These are phyloP conservation scores for Rhinichthys klamathensis DNA, from an alignment of 2,113 vertebrate genomes.

Conservation along the genomic window DNA sequence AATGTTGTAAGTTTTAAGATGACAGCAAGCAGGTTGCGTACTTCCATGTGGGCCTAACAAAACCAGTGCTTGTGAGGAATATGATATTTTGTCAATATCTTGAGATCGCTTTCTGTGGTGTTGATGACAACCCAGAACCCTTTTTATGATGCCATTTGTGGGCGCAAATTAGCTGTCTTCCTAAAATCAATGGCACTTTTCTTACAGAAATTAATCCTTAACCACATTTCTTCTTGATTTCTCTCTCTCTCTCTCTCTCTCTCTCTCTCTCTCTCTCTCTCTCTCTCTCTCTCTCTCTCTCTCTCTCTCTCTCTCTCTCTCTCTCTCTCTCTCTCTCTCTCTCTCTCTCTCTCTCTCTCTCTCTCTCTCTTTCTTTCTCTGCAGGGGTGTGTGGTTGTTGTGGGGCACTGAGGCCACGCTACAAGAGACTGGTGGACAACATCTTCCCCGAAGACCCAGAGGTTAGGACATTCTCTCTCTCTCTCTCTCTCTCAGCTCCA, in stretches of 20 bases:
- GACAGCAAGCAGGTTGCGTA: background rate
- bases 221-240: background rate
- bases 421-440: slow-evolving; percentile 96
- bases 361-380: slow-evolving; percentile 3
- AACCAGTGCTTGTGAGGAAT: background rate
- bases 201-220: background rate
- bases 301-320: background rate
- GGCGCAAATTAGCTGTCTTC: background rate
- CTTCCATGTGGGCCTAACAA: background rate
- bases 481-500: background rate
- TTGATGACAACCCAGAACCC: background rate
- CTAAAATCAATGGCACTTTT: slow-evolving; percentile 11
- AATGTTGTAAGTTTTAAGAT: slow-evolving; percentile 6
- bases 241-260: background rate
- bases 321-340: background rate
- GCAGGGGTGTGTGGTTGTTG: slow-evolving; percentile 96
- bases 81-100: background rate
- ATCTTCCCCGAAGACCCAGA: slow-evolving; percentile 97
- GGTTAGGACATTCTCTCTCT: slow-evolving; percentile 71
- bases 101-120: background rate
- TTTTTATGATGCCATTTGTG: slow-evolving; percentile 22
- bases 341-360: background rate
- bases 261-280: background rate
- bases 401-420: slow-evolving; percentile 91
- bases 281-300: background rate